A percentile compares a stretch with the other conserved stretches of the same genome.
phyloP scores from a whole-genome alignment of 2,113 vertebrate species.

The Suncus etruscus region DNA sequence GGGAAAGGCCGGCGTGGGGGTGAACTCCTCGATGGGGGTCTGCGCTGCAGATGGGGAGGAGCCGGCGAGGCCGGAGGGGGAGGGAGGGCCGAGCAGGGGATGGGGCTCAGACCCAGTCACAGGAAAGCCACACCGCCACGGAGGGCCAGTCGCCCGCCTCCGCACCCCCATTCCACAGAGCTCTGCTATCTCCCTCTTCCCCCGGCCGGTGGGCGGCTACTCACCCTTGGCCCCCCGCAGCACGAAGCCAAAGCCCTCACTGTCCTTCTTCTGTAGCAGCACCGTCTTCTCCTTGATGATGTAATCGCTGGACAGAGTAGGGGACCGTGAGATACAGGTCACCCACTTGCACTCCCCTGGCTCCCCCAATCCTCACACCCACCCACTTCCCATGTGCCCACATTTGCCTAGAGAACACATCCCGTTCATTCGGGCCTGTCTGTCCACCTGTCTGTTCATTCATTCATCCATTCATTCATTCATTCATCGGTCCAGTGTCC shows the following conservation, averaged over 20 bases:
- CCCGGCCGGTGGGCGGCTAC: conserved; percentile 53
- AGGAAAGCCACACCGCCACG: conserved; percentile 42
- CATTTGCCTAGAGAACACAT: conserved; percentile 8
- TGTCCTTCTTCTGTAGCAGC: conserved; percentile 96
- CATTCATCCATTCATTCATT: conserved; percentile 66
- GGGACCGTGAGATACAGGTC: not conserved
- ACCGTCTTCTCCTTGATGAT: conserved; percentile 98
- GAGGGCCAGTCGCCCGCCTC: conserved; percentile 47
- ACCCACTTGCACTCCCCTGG: not conserved
- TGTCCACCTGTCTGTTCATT: conserved; percentile 59
- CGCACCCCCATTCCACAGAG: not conserved
- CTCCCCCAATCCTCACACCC: not conserved
- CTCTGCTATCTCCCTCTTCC: not conserved
- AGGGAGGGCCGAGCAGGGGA: conserved; percentile 81
- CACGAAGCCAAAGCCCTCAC: conserved; percentile 96
- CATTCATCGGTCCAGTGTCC: not conserved
- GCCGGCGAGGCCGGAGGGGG: conserved; percentile 51
- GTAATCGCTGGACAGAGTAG: conserved; percentile 90
- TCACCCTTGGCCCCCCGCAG: conserved; percentile 96
- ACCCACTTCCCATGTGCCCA: not conserved
- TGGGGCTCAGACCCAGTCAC: conserved; percentile 80
- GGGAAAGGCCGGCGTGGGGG: conserved; percentile 97
- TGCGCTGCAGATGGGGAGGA: conserved; percentile 91
- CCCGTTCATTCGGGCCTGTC: conserved; percentile 62
- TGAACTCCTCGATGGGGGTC: conserved; percentile 99